These are phyloP conservation scores for Noctua comes DNA, from an alignment of 2,888 invertebrate species.

Conservation along the genomic window DNA sequence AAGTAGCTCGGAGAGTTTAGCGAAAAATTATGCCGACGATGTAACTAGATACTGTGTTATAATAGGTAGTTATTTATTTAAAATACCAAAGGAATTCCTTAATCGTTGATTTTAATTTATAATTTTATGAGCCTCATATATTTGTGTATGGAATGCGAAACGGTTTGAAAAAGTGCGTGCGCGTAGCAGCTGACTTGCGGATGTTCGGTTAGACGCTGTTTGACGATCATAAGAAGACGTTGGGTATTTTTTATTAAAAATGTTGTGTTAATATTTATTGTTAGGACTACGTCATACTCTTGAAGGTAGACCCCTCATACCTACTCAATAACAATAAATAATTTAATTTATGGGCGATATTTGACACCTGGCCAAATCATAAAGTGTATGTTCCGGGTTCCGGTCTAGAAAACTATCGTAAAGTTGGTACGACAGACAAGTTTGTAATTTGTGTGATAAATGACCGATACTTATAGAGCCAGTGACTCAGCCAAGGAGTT, in stretches of 20 bases:
- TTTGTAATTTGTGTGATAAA: slow-evolving; percentile 34
- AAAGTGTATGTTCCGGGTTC: slow-evolving; percentile 38
- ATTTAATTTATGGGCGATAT: slow-evolving; percentile 14
- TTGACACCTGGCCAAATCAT: slow-evolving; percentile 16
- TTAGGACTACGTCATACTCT: neutral
- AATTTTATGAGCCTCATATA: slow-evolving; percentile 41
- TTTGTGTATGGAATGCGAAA: slow-evolving; percentile 42
- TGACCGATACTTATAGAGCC: slow-evolving; percentile 12
- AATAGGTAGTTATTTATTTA: slow-evolving; percentile 31
- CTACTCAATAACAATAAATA: neutral
- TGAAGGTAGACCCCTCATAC: too few species aligned
- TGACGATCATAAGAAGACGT: neutral
- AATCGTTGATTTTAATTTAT: slow-evolving; percentile 36
- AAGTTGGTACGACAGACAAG: slow-evolving; percentile 23
- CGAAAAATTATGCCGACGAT: slow-evolving; percentile 9
- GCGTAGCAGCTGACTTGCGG: slow-evolving; percentile 24
- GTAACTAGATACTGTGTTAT: slow-evolving; percentile 7
- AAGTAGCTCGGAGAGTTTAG: neutral
- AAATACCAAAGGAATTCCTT: slow-evolving; percentile 30
- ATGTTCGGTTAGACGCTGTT: slow-evolving; percentile 13
- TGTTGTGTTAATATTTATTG: neutral
- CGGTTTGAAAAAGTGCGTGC: slow-evolving; percentile 36
- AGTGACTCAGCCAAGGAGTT: slow-evolving; percentile 47
- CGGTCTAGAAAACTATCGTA: slow-evolving; percentile 36
- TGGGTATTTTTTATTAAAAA: neutral